Evolutionary conservation across 2,888 invertebrate genomes (phyloP).

Genomic region (Cybosia mesomella): DNA sequence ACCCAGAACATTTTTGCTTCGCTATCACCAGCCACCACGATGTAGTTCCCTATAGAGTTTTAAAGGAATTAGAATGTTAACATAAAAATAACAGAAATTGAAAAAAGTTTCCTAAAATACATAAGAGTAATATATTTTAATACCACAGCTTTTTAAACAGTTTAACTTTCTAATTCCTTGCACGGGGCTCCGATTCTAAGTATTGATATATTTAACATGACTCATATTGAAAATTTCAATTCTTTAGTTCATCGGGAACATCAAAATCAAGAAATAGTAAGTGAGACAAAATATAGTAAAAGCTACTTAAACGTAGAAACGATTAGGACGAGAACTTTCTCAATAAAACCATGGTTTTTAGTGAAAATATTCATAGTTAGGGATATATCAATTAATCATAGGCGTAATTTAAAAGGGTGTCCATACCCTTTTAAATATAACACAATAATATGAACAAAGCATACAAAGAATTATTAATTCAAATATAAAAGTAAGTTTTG

Average conservation of each 20-base stretch:
- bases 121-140: background rate
- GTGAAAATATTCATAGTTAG: too few species aligned
- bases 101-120: background rate
- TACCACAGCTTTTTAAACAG: background rate
- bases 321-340: background rate
- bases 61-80: background rate
- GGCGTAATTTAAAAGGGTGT: background rate
- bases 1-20: constrained; percentile 87
- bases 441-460: too few species aligned
- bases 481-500: background rate
- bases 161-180: background rate
- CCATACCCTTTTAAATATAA: too few species aligned
- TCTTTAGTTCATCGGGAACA: background rate
- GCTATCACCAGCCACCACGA: constrained; percentile 85
- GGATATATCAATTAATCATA: background rate
- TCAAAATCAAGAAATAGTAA: background rate
- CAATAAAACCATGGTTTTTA: background rate
- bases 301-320: background rate
- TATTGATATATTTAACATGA: too few species aligned
- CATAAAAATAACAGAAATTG: background rate
- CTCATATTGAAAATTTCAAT: too few species aligned
- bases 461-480: background rate
- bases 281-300: background rate
- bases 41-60: constrained; percentile 76
- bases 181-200: too few species aligned